These are phyloP conservation scores for Brachionus sp. DNA, from an alignment of 1,140 invertebrate species.

Conservation along the genomic window DNA sequence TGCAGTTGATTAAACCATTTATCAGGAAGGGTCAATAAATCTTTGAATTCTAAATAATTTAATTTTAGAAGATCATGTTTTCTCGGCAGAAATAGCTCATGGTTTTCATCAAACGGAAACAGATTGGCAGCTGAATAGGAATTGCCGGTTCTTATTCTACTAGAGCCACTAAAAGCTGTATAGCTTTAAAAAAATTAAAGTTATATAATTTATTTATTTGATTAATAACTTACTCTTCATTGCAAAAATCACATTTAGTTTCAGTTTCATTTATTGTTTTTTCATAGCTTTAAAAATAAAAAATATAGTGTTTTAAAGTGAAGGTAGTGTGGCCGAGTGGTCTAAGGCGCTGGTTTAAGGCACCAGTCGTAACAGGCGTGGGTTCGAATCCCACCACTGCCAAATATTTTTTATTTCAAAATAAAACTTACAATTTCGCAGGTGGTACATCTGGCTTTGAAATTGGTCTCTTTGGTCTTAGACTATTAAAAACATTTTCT, in stretches of 20 bases:
- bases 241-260: constrained; percentile 56
- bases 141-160: constrained; percentile 54
- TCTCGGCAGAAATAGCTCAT: constrained; percentile 58
- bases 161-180: constrained; percentile 58
- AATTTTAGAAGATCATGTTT: constrained; percentile 59
- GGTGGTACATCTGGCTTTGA: constrained; percentile 49
- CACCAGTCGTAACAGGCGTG: constrained; percentile 97
- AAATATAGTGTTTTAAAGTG: constrained; percentile 26
- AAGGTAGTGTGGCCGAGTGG: constrained; percentile 94
- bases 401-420: constrained; percentile 59
- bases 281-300: constrained; percentile 50
- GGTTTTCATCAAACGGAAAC: constrained; percentile 61
- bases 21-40: constrained; percentile 54
- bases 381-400: constrained; percentile 98
- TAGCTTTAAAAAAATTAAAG: neutral
- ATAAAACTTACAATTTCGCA: constrained; percentile 46
- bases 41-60: constrained; percentile 53
- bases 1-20: constrained; percentile 54
- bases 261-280: constrained; percentile 49
- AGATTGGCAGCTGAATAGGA: constrained; percentile 60
- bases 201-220: neutral
- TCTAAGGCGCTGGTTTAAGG: constrained; percentile 99
- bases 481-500: constrained; percentile 58
- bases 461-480: constrained; percentile 57
- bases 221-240: constrained; percentile 49